These are phyloP conservation scores for Drosophila nigromelanica DNA, from an alignment of 1,140 invertebrate species.

Conservation along the genomic window DNA sequence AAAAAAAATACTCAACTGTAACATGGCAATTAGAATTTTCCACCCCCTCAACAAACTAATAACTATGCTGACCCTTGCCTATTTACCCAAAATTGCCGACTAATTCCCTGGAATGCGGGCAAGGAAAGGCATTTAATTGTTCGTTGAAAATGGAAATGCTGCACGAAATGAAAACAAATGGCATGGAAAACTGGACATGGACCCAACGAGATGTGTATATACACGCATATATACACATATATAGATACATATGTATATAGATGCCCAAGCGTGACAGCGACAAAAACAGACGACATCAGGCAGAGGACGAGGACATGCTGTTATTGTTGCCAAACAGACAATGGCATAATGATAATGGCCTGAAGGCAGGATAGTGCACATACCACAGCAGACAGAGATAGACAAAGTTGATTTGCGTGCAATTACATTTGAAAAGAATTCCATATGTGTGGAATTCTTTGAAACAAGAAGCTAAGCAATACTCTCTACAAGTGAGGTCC, in stretches of 20 bases:
- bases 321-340: slow-evolving; percentile 52
- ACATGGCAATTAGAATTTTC: slow-evolving; percentile 41
- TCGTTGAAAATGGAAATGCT: slow-evolving; percentile 24
- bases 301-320: slow-evolving; percentile 41
- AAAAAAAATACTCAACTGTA: background rate
- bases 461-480: no score
- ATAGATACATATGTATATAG: background rate
- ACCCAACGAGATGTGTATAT: background rate
- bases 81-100: slow-evolving; percentile 37
- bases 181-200: slow-evolving; percentile 14
- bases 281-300: slow-evolving; percentile 33
- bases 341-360: slow-evolving; percentile 47
- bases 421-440: slow-evolving; percentile 8
- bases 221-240: background rate
- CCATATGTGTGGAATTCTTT: no score
- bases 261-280: slow-evolving; percentile 56
- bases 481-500: no score
- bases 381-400: slow-evolving; percentile 12
- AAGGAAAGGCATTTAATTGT: slow-evolving; percentile 42
- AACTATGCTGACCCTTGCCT: slow-evolving; percentile 26
- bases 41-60: slow-evolving; percentile 1
- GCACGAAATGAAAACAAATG: slow-evolving; percentile 42
- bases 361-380: slow-evolving; percentile 46
- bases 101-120: slow-evolving; percentile 74
- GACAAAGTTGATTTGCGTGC: slow-evolving; percentile 1